phyloP scores from a whole-genome alignment of 2,888 invertebrate genomes.

The Aelia acuminata region DNA sequence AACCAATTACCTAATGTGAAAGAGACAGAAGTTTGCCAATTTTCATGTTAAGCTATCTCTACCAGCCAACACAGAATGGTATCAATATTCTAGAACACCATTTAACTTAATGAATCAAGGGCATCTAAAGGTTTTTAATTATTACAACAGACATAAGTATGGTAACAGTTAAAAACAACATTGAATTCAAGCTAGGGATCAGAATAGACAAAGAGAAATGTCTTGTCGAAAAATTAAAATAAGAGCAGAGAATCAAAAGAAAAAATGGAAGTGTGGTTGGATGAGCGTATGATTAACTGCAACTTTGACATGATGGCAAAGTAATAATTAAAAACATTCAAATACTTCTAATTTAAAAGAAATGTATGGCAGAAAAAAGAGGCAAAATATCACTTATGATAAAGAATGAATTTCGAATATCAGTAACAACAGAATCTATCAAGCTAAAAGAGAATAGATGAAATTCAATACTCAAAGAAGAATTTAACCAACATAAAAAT shows the following conservation, averaged over 20 bases:
- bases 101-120: not conserved
- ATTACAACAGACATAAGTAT: not conserved
- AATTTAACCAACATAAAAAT: not conserved
- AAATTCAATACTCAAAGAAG: not conserved
- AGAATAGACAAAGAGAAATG: not conserved
- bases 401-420: not conserved
- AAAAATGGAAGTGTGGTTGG: not conserved
- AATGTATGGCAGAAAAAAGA: not conserved
- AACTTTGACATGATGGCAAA: not conserved
- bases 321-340: not conserved
- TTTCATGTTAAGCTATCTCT: not conserved
- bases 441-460: not conserved
- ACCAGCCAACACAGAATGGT: not conserved
- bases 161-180: not conserved
- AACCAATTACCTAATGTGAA: no score
- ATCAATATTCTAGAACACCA: not conserved
- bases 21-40: not conserved
- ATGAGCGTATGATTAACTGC: not conserved
- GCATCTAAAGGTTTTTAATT: not conserved
- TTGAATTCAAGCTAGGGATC: not conserved
- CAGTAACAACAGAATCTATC: not conserved
- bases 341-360: no score
- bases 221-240: not conserved
- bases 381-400: not conserved
- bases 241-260: not conserved